Conservation (phyloP, 2,797 vertebrate genomes). For the Rhinophrynus dorsalis region DNA sequence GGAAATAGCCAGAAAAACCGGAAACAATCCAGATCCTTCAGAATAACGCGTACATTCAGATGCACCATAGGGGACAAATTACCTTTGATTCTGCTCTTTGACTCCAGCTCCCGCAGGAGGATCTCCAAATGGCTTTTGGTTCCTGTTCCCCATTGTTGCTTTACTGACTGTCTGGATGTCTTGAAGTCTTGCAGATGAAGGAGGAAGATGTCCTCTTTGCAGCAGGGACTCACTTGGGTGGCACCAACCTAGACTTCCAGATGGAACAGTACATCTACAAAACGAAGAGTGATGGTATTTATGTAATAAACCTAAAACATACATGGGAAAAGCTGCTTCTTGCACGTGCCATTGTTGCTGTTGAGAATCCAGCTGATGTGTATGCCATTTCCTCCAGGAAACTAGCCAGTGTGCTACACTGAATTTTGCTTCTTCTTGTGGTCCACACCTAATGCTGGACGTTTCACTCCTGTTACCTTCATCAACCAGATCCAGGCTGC, state of each 20-base stretch:
- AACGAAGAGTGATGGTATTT: constrained; percentile 96
- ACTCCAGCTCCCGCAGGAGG: neutral
- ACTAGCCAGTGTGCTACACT: constrained; percentile 84
- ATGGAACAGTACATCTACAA: constrained; percentile 98
- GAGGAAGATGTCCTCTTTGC: constrained; percentile 99
- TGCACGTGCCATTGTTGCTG: constrained; percentile 94
- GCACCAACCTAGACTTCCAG: constrained; percentile 96
- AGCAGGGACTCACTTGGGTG: constrained; percentile 93
- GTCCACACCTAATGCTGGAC: constrained; percentile 95
- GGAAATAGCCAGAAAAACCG: too few relatives aligned
- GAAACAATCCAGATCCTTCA: too few relatives aligned
- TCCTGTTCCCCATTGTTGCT: constrained; percentile 80
- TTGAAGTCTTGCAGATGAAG: constrained; percentile 98
- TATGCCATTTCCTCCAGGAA: constrained; percentile 97
- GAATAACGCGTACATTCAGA: too few relatives aligned
- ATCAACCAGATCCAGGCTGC: constrained; percentile 98
- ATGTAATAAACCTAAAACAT: constrained; percentile 94
- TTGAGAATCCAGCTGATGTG: constrained; percentile 95
- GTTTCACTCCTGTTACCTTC: constrained; percentile 96
- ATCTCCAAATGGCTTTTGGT: constrained; percentile 66
- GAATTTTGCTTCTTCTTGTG: constrained; percentile 92
- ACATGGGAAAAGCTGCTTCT: constrained; percentile 97
- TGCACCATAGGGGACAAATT: too few relatives aligned
- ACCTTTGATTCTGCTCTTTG: too few relatives aligned
- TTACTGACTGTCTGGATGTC: constrained; percentile 97